Base-by-base conservation (phyloP, 1,140 invertebrate species). In the Xylocopa sonorina region DNA sequence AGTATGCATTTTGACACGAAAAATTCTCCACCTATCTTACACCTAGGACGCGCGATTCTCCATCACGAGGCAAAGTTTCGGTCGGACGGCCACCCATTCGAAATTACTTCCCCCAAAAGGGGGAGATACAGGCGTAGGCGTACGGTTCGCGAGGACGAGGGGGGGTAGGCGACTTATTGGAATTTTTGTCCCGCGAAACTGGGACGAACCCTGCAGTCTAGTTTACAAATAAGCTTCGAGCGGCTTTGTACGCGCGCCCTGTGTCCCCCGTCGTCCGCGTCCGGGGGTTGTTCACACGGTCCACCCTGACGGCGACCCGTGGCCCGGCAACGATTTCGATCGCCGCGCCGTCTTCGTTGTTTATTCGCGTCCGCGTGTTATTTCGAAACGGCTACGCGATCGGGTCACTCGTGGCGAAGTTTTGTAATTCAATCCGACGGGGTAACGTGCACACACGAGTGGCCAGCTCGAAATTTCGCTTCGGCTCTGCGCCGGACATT, bases 101-200 rank as follows among this genome's bases (percentile, higher is more conserved):
- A 68, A 41, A 69, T 77, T 57, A 57, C 74, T 77, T 77, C 69
- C 24, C 38, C 51, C n/a, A n/a, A 71, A 58, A 27, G 55, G 32
- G 53, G 43, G 46, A 50, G 41, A 77, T 38, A n/a, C 21, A n/a
- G 41, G 62, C 51, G 51, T 46, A 68, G 51, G 50, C 74, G 51
- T 63, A 53, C 29, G 24, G 7, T n/a, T 32, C 21, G 16, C 3
- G 2, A 46, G 12, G 34, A 16, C 0, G 4, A 5, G 32, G 46
- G n/a, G n/a, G n/a, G n/a, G n/a, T n/a, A 6, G 9, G 18, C 46
- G 7, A 41, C 64, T 77, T 77, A 69, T 60, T 58, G 64, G 64
- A 77, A 48, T 69, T 69, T 68, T 67, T 18, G 43, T 21, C 21
- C 63, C 32, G 32, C 32, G n/a, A 57, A 77, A 77, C 66, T 77